phyloP scores from a whole-genome alignment of 2,888 invertebrate species.

The Nymphalis polychloros region DNA sequence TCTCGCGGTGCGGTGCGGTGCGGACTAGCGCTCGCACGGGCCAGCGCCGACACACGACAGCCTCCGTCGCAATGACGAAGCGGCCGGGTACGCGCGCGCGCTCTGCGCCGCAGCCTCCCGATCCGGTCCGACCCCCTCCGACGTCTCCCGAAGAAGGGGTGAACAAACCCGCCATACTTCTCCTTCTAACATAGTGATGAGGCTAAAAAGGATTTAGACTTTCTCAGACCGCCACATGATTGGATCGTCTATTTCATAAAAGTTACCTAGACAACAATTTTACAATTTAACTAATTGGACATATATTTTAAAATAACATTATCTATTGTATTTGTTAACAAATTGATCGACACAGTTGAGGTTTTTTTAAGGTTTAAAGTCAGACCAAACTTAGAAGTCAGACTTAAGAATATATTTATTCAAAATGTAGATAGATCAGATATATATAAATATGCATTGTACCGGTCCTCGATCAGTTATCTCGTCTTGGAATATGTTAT shows the following conservation, averaged over 20 bases:
- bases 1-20: slow-evolving; percentile 52
- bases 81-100: slow-evolving; percentile 81
- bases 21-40: slow-evolving; percentile 72
- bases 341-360: no score
- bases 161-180: slow-evolving; percentile 78
- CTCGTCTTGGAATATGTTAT: slow-evolving; percentile 21
- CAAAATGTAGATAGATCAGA: not conserved
- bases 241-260: slow-evolving; percentile 59
- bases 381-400: no score
- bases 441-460: not conserved
- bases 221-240: slow-evolving; percentile 72
- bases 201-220: slow-evolving; percentile 79
- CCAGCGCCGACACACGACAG: slow-evolving; percentile 79
- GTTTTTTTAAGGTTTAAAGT: no score
- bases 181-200: slow-evolving; percentile 77
- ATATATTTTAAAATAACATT: not conserved
- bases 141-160: slow-evolving; percentile 70
- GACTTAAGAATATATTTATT: not conserved
- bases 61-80: slow-evolving; percentile 81
- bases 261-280: not conserved
- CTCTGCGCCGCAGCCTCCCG: slow-evolving; percentile 75
- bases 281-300: not conserved
- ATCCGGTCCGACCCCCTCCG: slow-evolving; percentile 66
- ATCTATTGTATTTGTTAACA: not conserved
- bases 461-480: not conserved